phyloP scores from a whole-genome alignment of 1,140 invertebrate genomes.

The Cyclargus thomasi region DNA sequence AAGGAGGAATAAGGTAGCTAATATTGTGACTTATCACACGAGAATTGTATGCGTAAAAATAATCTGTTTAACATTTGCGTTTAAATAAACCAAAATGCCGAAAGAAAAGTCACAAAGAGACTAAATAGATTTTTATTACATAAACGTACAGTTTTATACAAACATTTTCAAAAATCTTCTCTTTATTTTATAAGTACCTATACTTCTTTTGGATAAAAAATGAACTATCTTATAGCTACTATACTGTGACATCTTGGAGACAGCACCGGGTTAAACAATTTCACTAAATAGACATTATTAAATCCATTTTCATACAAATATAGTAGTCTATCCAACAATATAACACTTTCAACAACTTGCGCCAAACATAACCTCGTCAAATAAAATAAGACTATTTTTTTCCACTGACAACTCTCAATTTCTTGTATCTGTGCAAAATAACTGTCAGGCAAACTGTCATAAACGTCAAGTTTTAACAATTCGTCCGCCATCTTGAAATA shows the following conservation, averaged over 20 bases:
- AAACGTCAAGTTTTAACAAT: constrained; percentile 69
- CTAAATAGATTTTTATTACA: constrained; percentile 2
- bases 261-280: constrained; percentile 84
- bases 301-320: constrained; percentile 84
- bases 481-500: constrained; percentile 80
- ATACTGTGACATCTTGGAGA: constrained; percentile 87
- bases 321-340: constrained; percentile 89
- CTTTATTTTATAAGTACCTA: too few species aligned
- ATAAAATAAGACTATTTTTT: constrained; percentile 87
- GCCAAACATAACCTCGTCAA: constrained; percentile 86
- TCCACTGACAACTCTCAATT: constrained; percentile 69
- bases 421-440: constrained; percentile 71
- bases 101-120: too few species aligned
- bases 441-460: constrained; percentile 67
- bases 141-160: too few species aligned
- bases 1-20: too few species aligned
- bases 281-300: constrained; percentile 79
- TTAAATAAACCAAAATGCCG: too few species aligned
- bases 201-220: too few species aligned
- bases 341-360: constrained; percentile 88
- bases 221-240: constrained; percentile 68
- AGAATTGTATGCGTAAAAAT: too few species aligned
- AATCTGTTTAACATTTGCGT: too few species aligned
- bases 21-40: too few species aligned
- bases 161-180: too few species aligned